These are phyloP conservation scores for Cyrtonyx montezumae DNA, from an alignment of 2,113 vertebrate genomes.

Conservation along the genomic window DNA sequence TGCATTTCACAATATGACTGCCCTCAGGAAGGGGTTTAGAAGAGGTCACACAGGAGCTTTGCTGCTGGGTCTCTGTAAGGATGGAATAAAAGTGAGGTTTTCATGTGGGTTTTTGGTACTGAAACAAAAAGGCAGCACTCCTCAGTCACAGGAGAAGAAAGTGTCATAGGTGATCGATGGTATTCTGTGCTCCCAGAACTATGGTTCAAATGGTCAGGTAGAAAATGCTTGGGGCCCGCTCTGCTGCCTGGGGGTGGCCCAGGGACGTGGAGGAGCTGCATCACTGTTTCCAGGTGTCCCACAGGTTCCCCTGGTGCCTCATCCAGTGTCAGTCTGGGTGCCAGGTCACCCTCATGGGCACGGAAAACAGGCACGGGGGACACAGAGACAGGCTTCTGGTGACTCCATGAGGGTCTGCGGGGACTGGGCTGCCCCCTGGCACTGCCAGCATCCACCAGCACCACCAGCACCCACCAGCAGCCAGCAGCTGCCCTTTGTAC, in stretches of 20 bases:
- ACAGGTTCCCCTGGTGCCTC: not conserved
- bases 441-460: too few relatives aligned
- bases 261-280: not conserved
- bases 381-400: not conserved
- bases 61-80: not conserved
- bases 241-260: not conserved
- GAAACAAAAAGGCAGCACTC: not conserved
- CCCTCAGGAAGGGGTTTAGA: not conserved
- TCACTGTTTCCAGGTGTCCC: not conserved
- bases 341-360: fast-evolving
- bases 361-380: not conserved
- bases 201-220: not conserved
- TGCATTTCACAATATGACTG: not conserved
- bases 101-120: not conserved
- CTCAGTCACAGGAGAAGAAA: not conserved
- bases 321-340: not conserved
- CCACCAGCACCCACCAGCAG: too few relatives aligned
- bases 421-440: not conserved
- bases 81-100: not conserved
- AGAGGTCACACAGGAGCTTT: not conserved
- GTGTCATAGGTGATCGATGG: not conserved
- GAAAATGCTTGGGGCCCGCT: not conserved
- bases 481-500: conserved; percentile 6
- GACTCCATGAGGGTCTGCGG: not conserved
- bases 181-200: not conserved